Conservation (phyloP, 2,888 invertebrate species). For the Amphipyra tragopoginis region DNA sequence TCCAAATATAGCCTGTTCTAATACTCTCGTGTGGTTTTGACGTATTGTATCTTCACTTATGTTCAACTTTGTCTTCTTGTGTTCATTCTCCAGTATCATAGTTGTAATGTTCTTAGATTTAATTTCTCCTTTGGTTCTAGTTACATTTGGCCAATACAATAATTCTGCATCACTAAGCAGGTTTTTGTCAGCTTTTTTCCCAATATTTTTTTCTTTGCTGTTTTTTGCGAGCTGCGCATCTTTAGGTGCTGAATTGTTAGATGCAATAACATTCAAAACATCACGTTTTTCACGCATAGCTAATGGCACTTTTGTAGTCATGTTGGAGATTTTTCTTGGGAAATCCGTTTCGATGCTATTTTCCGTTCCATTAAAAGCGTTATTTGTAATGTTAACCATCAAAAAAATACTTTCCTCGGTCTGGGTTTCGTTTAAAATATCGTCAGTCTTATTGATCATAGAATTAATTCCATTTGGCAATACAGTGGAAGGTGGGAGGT, state of each 20-base stretch:
- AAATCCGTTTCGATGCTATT: constrained; percentile 81
- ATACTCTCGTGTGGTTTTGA: constrained; percentile 71
- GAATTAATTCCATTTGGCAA: constrained; percentile 46
- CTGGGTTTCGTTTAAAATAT: constrained; percentile 62
- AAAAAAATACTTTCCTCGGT: constrained; percentile 69
- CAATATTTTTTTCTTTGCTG: constrained; percentile 53
- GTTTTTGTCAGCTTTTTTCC: constrained; percentile 69
- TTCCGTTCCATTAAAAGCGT: constrained; percentile 69
- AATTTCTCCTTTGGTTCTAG: constrained; percentile 50
- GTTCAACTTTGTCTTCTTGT: constrained; percentile 77
- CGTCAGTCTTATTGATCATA: constrained; percentile 57
- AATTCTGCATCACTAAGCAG: constrained; percentile 71
- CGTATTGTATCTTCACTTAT: constrained; percentile 74
- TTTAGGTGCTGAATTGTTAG: constrained; percentile 17
- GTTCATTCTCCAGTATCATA: constrained; percentile 78
- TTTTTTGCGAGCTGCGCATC: constrained; percentile 10
- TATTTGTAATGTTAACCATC: constrained; percentile 73
- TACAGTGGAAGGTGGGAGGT: constrained; percentile 44
- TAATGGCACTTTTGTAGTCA: constrained; percentile 60
- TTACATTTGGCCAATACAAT: constrained; percentile 78
- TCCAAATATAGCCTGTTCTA: constrained; percentile 83
- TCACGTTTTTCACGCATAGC: constrained; percentile 71
- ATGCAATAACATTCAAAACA: constrained; percentile 26
- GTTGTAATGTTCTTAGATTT: constrained; percentile 74
- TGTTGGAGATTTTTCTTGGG: constrained; percentile 58